Percentiles rank a stretch among this genome's conserved stretches.
These are phyloP conservation scores for Chrysemys picta DNA, from an alignment of 2,113 vertebrate species.

Conservation along the genomic window DNA sequence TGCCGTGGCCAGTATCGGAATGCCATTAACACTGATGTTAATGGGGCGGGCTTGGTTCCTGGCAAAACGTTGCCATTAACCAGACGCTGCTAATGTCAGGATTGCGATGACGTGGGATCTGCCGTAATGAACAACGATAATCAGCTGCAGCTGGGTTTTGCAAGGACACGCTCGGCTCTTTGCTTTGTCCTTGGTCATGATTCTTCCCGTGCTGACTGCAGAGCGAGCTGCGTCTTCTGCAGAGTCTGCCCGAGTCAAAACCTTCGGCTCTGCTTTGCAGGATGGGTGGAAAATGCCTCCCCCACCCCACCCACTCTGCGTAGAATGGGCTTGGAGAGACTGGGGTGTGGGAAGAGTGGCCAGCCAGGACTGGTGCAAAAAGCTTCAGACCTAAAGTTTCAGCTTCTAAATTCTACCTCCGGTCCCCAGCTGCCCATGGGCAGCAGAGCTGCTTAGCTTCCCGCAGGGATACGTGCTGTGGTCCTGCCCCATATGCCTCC, in stretches of 20 bases:
- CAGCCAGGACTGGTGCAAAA: not conserved
- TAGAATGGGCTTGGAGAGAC: not conserved
- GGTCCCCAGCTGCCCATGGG: accelerated
- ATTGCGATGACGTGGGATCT: not conserved
- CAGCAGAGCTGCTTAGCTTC: not conserved
- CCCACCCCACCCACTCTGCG: not conserved
- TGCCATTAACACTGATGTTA: not conserved
- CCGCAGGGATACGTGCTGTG: not conserved
- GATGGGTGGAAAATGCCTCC: not conserved
- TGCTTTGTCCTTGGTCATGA: not conserved
- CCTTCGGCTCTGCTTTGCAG: not conserved
- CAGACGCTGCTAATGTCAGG: not conserved
- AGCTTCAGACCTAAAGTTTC: not conserved
- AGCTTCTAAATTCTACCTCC: not conserved
- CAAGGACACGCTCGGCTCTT: not conserved
- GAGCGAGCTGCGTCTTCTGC: not conserved
- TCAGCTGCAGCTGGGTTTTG: not conserved
- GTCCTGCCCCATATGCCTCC: not conserved
- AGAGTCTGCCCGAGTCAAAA: not conserved
- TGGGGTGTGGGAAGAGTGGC: not conserved
- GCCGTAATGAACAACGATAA: not conserved
- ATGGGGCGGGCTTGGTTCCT: not conserved
- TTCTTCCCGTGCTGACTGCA: not conserved
- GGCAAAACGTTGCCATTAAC: not conserved
- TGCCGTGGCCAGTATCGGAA: not conserved